A percentile compares a stretch with the other conserved stretches of the same genome.
Evolutionary conservation across 1,140 invertebrate genomes (phyloP).

Genomic region (Brachionus paranguensis): DNA sequence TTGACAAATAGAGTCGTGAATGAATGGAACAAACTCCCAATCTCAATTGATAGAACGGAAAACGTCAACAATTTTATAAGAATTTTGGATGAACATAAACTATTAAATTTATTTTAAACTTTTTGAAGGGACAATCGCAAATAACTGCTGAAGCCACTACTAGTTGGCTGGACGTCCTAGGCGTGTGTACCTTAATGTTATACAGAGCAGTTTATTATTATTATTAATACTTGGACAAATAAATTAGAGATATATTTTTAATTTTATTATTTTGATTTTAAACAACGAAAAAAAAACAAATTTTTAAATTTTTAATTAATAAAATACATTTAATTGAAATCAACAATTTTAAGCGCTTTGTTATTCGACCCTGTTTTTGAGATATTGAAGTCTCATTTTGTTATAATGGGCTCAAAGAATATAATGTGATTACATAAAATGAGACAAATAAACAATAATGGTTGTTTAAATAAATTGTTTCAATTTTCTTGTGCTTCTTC

Average conservation of each 20-base stretch:
- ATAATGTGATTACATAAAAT: not conserved
- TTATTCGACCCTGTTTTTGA: not conserved
- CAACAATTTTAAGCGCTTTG: not conserved
- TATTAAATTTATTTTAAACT: too few relatives aligned
- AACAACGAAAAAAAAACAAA: not conserved
- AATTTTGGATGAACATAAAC: too few relatives aligned
- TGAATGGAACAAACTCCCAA: too few relatives aligned
- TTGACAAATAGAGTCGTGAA: too few relatives aligned
- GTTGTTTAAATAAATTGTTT: not conserved
- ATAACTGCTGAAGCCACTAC: too few relatives aligned
- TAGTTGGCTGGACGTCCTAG: too few relatives aligned
- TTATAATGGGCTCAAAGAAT: too few relatives aligned
- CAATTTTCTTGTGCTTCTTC: slow-evolving; percentile 19
- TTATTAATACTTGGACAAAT: not conserved
- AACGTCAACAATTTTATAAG: too few relatives aligned
- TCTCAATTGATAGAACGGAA: too few relatives aligned
- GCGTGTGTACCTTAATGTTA: too few relatives aligned
- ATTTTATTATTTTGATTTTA: not conserved
- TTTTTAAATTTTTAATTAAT: not conserved
- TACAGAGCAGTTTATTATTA: too few relatives aligned
- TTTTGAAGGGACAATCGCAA: too few relatives aligned
- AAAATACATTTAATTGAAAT: not conserved
- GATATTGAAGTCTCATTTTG: not conserved
- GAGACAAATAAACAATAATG: not conserved
- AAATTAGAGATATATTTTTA: not conserved